Base-by-base conservation (phyloP, 1,140 invertebrate species). In the Bombus fervidus region DNA sequence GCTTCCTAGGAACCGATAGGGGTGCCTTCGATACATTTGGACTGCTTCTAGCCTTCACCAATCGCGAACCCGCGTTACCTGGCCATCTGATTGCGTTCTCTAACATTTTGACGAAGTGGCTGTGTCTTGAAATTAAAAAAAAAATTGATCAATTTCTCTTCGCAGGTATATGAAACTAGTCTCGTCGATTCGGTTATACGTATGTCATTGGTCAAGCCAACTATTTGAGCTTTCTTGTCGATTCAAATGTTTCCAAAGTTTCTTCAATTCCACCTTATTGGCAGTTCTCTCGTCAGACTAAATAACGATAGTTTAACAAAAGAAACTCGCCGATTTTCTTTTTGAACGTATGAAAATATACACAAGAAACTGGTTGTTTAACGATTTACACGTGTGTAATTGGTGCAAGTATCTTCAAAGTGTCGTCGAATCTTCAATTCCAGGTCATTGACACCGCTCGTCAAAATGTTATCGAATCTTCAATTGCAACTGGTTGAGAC, bases 1-100 rank as follows among this genome's bases (percentile, higher is more conserved):
- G 82, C 62, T 81, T 86, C 80, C 66, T 87, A 1, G 76, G 3
- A 0, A 80, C 72, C 1, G 82, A 85, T n/a, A 87, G 47, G 0
- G 81, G 57, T 18, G 87, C 10, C 59, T 88, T 93, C 3, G 93
- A 94, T 4, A 94, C 93, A 39, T 94, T 95, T 1, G 94, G 94
- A 64, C 87, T 94, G 79, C 94, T 94, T 62, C 89, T 93, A 1
- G 94, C 93, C 71, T 95, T 94, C 34, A 94, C 81, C 39, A 94
- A 76, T 34, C 91, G 80, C 62, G 92, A 81, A 53, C 85, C 76
- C 15, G 25, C 59, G 47, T 43, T 81, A 31, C 39, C 5, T 34
- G 75, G 18, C 83, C 79, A 91, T 41, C 83, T 88, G 8, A 69
- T 69, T 34, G 43, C 57, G 72, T 73, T 89, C n/a, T 87, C 89